Evolutionary conservation across 2,113 vertebrate species (phyloP).

Genomic region (Meleagris gallopavo): DNA sequence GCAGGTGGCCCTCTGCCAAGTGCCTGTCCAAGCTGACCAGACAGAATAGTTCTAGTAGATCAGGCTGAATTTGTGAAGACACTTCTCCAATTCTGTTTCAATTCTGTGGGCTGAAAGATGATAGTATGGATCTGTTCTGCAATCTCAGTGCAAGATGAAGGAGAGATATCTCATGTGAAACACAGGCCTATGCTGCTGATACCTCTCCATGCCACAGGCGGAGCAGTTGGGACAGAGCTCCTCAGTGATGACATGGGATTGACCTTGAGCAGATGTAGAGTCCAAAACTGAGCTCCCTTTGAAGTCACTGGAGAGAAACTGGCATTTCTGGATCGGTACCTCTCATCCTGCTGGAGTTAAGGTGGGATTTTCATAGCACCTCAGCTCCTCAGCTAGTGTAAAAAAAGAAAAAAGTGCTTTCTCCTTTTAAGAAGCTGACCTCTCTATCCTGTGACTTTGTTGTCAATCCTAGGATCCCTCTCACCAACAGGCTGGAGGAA

Average conservation of each 20-base stretch:
- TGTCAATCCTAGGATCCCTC: not conserved
- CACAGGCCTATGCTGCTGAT: not conserved
- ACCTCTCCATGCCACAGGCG: not conserved
- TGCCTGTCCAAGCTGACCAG: not conserved
- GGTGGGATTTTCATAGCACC: not conserved
- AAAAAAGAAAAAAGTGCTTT: not conserved
- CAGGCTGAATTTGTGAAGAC: not conserved
- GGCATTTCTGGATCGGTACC: not conserved
- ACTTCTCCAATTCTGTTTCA: not conserved
- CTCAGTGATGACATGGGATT: not conserved
- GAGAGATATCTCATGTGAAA: not conserved
- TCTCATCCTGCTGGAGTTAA: not conserved
- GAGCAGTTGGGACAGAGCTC: not conserved
- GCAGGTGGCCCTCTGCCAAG: not conserved
- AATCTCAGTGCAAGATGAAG: accelerated
- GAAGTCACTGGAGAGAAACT: not conserved
- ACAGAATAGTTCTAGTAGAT: not conserved
- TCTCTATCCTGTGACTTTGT: not conserved
- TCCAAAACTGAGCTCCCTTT: not conserved
- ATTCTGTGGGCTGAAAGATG: not conserved
- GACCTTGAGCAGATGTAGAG: not conserved
- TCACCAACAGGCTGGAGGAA: not conserved
- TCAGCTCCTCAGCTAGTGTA: not conserved
- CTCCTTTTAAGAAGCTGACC: not conserved
- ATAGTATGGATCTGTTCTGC: not conserved